A percentile compares a stretch with the other conserved stretches of the same genome.
Conservation (phyloP, 1,140 invertebrate species). For the Orius laevigatus region DNA sequence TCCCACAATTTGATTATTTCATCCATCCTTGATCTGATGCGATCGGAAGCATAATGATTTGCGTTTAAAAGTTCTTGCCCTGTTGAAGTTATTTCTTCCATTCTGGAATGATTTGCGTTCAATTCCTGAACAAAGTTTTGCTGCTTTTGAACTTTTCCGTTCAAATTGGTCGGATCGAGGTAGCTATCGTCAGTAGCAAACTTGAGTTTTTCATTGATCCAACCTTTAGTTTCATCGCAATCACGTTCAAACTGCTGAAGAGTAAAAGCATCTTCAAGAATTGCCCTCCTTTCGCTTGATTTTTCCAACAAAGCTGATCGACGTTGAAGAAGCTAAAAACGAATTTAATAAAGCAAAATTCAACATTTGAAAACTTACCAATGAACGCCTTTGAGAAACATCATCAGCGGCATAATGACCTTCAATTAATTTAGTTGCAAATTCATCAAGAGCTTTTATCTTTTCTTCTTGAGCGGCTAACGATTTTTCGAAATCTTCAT, state of each 20-base stretch:
- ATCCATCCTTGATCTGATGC: constrained; percentile 66
- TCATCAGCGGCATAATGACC: constrained; percentile 97
- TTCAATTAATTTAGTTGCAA: constrained; percentile 91
- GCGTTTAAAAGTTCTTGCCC: constrained; percentile 61
- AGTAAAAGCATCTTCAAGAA: constrained; percentile 84
- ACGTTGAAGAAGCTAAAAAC: constrained; percentile 54
- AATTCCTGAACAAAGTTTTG: constrained; percentile 96
- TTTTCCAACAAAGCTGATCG: constrained; percentile 76
- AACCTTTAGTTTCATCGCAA: constrained; percentile 95
- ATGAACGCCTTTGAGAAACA: constrained; percentile 77
- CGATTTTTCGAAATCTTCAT: constrained; percentile 98
- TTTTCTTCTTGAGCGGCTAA: constrained; percentile 96
- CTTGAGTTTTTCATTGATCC: constrained; percentile 98
- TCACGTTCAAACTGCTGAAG: constrained; percentile 95
- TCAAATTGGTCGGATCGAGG: constrained; percentile 93
- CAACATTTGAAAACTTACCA: constrained; percentile 31
- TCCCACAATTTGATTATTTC: constrained; percentile 91
- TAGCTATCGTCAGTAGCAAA: constrained; percentile 98
- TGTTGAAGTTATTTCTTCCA: constrained; percentile 82
- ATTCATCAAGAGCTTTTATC: constrained; percentile 95
- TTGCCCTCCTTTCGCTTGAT: constrained; percentile 58
- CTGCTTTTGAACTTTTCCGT: constrained; percentile 98
- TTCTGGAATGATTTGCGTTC: constrained; percentile 78
- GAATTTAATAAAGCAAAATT: not conserved
- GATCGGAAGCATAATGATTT: constrained; percentile 55